Base-by-base conservation (phyloP, 2,797 vertebrate genomes). In the Scolopax rusticola region DNA sequence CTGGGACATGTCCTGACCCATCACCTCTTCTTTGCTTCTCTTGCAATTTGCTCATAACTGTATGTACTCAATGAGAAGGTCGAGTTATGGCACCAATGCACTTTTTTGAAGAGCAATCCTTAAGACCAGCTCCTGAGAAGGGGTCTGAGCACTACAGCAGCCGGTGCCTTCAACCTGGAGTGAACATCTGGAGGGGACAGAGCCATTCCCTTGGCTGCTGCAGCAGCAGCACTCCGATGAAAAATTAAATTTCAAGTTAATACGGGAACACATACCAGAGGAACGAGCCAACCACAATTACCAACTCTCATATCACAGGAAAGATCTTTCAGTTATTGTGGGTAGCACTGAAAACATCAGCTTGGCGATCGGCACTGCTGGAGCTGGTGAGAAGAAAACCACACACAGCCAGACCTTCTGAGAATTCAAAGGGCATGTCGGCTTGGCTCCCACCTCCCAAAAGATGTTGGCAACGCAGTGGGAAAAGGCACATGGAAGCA, bases 291-390 rank as follows among this genome's bases (percentile, higher is more conserved):
- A 92, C 94, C 94, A 83, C 96, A 95, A 65, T 64, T 64, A 83
- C 48, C 10, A 27, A 27, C 82, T 89, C 83, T 56, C 74, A 91
- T 94, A 91, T 91, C 0, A 0, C 94, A 94, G 91, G 85, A 94
- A 94, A 89, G 93, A 96, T 81, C 48, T 97, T 95, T 92, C 95
- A 91, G 94, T 96, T 97, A 84, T 67, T 95, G 96, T 89, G 96
- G 96, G 73, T 8, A 94, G 75, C 25, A 6, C 71, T 0, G 11
- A 82, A 70, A 94, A 89, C 93, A 94, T 56, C 84, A 87, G 78
- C 87, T 83, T 1, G 1, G 64, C 2, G 15, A 53, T 12, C 0
- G 7, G 86, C 9, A 2, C 59, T 47, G 87, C 78, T 61, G 87
- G 88, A 28, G 45, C 69, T 0, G 4, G 53, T 1, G 67, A 65